Conservation (phyloP, 1,140 invertebrate species). For the Euwallacea fornicatus region DNA sequence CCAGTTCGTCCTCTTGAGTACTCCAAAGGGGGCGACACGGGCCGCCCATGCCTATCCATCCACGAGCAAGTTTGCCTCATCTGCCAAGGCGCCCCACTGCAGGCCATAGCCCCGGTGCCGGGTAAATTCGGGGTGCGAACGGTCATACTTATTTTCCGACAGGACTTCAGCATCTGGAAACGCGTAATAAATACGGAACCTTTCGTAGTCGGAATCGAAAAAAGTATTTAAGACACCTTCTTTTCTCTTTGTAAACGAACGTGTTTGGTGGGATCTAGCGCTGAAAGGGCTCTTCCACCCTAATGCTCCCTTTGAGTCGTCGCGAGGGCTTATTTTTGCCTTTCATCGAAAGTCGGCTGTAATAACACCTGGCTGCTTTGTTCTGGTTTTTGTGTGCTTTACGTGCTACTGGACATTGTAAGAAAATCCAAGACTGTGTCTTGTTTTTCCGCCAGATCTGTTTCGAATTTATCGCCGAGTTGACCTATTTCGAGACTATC, state of each 20-base stretch:
- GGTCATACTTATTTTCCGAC: constrained; percentile 82
- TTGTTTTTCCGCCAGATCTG: no score
- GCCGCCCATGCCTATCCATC: constrained; percentile 86
- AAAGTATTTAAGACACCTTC: not conserved
- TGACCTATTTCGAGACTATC: no score
- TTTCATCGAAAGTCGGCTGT: not conserved
- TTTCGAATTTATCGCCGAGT: no score
- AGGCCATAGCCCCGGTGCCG: constrained; percentile 53
- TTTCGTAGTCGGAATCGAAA: no score
- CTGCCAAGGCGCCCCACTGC: constrained; percentile 59
- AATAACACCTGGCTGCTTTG: not conserved
- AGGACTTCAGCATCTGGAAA: constrained; percentile 82
- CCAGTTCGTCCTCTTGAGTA: constrained; percentile 58
- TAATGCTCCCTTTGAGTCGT: not conserved
- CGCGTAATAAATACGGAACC: not conserved
- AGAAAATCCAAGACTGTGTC: no score
- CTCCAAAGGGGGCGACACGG: constrained; percentile 80
- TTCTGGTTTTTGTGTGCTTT: no score
- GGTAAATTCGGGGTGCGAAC: constrained; percentile 69
- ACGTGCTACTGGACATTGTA: no score
- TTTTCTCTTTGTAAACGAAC: not conserved
- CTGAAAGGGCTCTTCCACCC: not conserved
- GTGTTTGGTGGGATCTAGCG: not conserved
- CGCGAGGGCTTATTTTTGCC: not conserved
- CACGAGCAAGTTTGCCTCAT: constrained; percentile 84